These are phyloP conservation scores for Zygaena filipendulae DNA, from an alignment of 2,888 invertebrate species.

Conservation along the genomic window DNA sequence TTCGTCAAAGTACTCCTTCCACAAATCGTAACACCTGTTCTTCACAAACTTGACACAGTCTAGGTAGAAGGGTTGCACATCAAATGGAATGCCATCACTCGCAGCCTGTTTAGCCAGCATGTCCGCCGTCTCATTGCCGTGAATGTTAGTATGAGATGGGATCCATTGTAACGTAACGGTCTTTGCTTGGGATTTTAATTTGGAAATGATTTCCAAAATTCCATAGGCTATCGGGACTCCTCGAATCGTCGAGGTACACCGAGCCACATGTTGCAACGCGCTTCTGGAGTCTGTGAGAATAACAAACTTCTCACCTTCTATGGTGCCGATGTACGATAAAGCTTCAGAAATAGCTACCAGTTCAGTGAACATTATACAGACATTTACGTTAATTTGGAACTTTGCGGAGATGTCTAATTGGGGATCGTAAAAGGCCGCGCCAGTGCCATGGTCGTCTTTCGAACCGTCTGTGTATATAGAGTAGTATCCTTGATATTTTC, in stretches of 20 bases:
- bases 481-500: constrained; percentile 3
- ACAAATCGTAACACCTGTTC: too few relatives aligned
- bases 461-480: constrained; percentile 9
- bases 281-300: constrained; percentile 14
- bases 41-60: too few relatives aligned
- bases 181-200: constrained; percentile 1
- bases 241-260: constrained; percentile 11
- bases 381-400: constrained; percentile 8
- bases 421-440: constrained; percentile 8
- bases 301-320: constrained; percentile 8
- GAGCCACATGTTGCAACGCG: constrained; percentile 13
- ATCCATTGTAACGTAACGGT: constrained; percentile 11
- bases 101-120: constrained; percentile 2
- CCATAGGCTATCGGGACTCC: constrained; percentile 13
- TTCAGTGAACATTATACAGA: constrained; percentile 12
- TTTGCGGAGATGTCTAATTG: constrained; percentile 1
- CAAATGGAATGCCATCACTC: too few relatives aligned
- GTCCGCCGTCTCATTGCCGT: constrained; percentile 6
- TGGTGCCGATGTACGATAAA: constrained; percentile 7
- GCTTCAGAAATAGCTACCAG: constrained; percentile 11
- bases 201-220: constrained; percentile 11
- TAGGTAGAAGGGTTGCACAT: too few relatives aligned
- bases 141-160: constrained; percentile 11
- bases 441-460: constrained; percentile 1
- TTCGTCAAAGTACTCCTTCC: too few relatives aligned